These are phyloP conservation scores for Chondrosia reniformis DNA, from an alignment of 37 sponge, comb jelly and placozoan species.

Conservation along the genomic window DNA sequence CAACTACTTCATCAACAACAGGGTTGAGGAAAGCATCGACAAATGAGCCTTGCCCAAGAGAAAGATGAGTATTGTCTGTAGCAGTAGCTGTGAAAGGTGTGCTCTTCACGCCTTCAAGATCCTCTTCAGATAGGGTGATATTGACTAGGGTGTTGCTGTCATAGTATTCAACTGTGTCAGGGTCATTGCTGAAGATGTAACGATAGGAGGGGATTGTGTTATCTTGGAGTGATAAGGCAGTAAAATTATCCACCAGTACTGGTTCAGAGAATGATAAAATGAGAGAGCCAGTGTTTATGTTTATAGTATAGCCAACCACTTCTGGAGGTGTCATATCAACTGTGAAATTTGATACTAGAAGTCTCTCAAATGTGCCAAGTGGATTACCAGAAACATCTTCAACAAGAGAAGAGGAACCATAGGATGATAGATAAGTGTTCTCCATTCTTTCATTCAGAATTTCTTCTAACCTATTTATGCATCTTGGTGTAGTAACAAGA, in stretches of 20 bases:
- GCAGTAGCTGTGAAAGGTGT: slow-evolving; percentile 46
- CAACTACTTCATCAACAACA: slow-evolving; percentile 23
- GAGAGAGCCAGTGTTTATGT: slow-evolving; percentile 61
- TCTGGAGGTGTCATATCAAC: slow-evolving; percentile 58
- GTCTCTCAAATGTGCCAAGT: background rate
- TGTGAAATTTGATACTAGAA: slow-evolving; percentile 22
- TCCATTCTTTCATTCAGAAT: background rate
- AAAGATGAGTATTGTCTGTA: slow-evolving; percentile 36
- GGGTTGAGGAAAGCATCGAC: slow-evolving; percentile 46
- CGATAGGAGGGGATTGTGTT: slow-evolving; percentile 4
- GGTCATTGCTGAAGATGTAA: slow-evolving; percentile 27
- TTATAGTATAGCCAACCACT: slow-evolving; percentile 52
- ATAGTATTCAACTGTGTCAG: slow-evolving; percentile 4
- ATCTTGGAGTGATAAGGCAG: slow-evolving; percentile 61
- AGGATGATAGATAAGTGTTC: no score
- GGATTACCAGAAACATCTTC: slow-evolving; percentile 50
- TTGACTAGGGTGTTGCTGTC: background rate
- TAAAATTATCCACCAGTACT: slow-evolving; percentile 29
- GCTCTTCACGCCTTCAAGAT: slow-evolving; percentile 68
- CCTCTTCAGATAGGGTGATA: slow-evolving; percentile 17
- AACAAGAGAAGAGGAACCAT: slow-evolving; percentile 25
- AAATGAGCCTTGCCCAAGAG: slow-evolving; percentile 16
- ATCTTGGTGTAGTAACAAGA: background rate
- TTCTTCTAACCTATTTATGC: no score
- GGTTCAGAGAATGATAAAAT: slow-evolving; percentile 69